Conservation (phyloP, 2,113 vertebrate genomes). For the Gopherus evgoodei region DNA sequence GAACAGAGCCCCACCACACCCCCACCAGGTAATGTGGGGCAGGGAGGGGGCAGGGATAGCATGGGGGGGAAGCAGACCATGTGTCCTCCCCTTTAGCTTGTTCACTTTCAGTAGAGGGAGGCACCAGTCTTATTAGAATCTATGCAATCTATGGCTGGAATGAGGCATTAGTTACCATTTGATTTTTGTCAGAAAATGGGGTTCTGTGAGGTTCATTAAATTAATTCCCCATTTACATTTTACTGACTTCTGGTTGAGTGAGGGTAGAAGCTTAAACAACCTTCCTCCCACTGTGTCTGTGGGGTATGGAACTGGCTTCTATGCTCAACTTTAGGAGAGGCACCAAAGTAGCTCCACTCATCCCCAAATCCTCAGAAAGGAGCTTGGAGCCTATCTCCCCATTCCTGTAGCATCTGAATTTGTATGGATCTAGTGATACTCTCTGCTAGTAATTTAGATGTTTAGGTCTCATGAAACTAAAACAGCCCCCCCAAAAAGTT, state of each 20-base stretch:
- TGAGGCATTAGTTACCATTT: background rate
- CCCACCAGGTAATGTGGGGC: no score
- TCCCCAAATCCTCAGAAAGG: background rate
- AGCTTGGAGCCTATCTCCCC: background rate
- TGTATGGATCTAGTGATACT: background rate
- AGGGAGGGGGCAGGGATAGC: no score
- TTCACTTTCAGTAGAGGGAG: no score
- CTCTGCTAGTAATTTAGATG: background rate
- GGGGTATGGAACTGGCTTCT: background rate
- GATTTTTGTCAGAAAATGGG: background rate
- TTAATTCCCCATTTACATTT: background rate
- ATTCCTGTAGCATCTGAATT: background rate
- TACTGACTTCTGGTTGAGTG: background rate
- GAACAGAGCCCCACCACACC: no score
- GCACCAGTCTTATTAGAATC: no score
- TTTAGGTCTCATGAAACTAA: background rate
- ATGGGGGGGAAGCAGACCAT: no score
- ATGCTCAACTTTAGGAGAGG: background rate
- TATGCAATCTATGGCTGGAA: background rate
- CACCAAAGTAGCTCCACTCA: background rate
- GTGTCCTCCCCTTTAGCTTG: no score
- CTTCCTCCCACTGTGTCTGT: background rate
- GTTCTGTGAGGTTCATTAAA: background rate
- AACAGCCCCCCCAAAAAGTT: background rate
- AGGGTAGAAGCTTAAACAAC: background rate